phyloP scores from a whole-genome alignment of 1,140 invertebrate species.

The Ceratosolen solmsi region DNA sequence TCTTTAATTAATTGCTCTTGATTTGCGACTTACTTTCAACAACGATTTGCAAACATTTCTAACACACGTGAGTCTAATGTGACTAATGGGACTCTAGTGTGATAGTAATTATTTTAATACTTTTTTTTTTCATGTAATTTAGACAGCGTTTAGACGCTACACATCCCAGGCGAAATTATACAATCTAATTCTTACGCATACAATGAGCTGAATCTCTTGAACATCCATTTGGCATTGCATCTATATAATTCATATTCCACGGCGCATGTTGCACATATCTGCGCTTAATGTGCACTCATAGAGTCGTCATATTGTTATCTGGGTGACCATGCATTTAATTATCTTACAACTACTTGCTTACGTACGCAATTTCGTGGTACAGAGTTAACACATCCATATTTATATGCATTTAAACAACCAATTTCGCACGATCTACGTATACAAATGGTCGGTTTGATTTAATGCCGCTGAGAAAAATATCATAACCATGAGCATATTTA shows the following conservation, averaged over 20 bases:
- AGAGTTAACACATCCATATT: not conserved
- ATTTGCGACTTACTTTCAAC: too few species aligned
- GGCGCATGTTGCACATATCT: not conserved
- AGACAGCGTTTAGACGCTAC: too few species aligned
- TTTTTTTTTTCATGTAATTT: too few species aligned
- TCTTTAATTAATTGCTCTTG: too few species aligned
- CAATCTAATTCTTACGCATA: not conserved
- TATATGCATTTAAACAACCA: not conserved
- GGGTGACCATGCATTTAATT: conserved; percentile 5
- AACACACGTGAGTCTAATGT: too few species aligned
- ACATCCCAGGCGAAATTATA: not conserved
- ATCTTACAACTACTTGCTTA: conserved; percentile 13
- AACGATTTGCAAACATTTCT: too few species aligned
- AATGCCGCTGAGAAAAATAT: too few species aligned
- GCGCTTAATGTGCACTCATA: not conserved
- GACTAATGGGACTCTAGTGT: too few species aligned
- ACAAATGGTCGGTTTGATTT: too few species aligned
- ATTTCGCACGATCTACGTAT: not conserved
- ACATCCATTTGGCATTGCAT: not conserved
- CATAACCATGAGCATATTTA: too few species aligned
- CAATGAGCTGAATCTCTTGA: not conserved
- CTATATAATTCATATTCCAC: not conserved
- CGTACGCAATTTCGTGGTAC: not conserved
- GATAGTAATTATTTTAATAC: too few species aligned
- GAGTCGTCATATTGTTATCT: not conserved